Conservation (phyloP, 2,113 vertebrate genomes). For the Azemiops feae region DNA sequence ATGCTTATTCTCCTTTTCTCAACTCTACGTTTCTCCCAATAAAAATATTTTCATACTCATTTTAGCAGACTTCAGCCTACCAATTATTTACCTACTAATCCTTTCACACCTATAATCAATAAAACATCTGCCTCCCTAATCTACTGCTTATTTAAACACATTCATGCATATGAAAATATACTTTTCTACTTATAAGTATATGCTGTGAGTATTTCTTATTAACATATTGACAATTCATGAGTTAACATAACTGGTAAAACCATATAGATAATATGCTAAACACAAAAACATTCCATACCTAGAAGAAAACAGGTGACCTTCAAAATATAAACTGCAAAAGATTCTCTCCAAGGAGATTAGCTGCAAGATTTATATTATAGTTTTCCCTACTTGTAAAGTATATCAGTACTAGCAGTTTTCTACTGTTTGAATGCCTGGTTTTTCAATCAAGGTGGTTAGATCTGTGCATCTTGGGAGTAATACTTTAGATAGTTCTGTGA, state of each 20-base stretch:
- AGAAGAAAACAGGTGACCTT: slow-evolving; percentile 60
- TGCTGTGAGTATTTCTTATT: background rate
- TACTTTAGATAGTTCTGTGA: slow-evolving; percentile 60
- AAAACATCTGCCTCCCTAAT: background rate
- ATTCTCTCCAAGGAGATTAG: slow-evolving; percentile 56
- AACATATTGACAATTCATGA: background rate
- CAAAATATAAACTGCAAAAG: slow-evolving; percentile 39
- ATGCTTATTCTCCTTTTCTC: background rate
- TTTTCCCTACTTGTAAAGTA: slow-evolving; percentile 66
- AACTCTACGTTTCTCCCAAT: background rate
- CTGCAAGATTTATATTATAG: slow-evolving; percentile 62
- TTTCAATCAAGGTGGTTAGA: slow-evolving; percentile 71
- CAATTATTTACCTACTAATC: background rate
- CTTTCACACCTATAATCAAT: background rate
- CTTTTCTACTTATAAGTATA: background rate
- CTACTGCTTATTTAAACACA: background rate
- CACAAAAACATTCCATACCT: slow-evolving; percentile 15
- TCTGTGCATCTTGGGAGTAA: slow-evolving; percentile 55
- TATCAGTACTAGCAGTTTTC: slow-evolving; percentile 64
- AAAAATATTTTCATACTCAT: background rate
- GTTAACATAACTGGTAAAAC: slow-evolving; percentile 28
- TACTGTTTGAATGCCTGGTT: slow-evolving; percentile 63
- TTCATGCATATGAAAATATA: background rate
- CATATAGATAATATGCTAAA: background rate
- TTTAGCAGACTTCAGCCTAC: slow-evolving; percentile 1